Percentiles rank a stretch among this genome's conserved stretches.
Conservation (phyloP, 2,113 vertebrate genomes). For the Aythya baeri region DNA sequence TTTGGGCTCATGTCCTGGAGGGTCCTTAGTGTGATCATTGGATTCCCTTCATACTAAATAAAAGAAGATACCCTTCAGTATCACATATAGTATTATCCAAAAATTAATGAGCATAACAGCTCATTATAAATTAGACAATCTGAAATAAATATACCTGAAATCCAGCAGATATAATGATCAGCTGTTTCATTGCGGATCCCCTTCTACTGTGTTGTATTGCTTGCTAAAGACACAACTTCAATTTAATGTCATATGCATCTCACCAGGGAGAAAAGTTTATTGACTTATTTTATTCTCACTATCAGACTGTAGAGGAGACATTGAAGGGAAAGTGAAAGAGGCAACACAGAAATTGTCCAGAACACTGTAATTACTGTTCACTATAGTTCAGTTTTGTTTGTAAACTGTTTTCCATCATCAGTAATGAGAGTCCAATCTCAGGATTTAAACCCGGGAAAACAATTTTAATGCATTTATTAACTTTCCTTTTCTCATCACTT, state of each 20-base stretch:
- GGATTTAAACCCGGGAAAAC: not conserved
- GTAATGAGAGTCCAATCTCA: not conserved
- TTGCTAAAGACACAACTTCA: not conserved
- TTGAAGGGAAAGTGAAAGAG: not conserved
- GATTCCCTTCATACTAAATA: not conserved
- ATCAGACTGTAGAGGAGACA: not conserved
- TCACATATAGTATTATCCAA: not conserved
- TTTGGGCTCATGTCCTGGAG: not conserved
- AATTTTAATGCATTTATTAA: not conserved
- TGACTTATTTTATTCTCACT: not conserved
- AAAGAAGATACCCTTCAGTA: not conserved
- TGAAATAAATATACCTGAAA: not conserved
- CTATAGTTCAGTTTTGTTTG: not conserved
- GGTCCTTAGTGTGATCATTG: not conserved
- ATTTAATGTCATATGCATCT: not conserved
- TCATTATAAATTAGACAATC: not conserved
- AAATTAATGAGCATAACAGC: not conserved
- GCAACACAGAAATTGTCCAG: not conserved
- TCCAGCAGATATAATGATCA: not conserved
- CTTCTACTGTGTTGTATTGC: not conserved
- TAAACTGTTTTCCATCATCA: not conserved
- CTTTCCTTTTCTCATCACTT: not conserved
- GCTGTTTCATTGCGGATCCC: not conserved
- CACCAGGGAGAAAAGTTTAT: not conserved
- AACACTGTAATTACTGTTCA: not conserved